Evolutionary conservation across 2,888 invertebrate genomes (phyloP).

Genomic region (Blera fallax): DNA sequence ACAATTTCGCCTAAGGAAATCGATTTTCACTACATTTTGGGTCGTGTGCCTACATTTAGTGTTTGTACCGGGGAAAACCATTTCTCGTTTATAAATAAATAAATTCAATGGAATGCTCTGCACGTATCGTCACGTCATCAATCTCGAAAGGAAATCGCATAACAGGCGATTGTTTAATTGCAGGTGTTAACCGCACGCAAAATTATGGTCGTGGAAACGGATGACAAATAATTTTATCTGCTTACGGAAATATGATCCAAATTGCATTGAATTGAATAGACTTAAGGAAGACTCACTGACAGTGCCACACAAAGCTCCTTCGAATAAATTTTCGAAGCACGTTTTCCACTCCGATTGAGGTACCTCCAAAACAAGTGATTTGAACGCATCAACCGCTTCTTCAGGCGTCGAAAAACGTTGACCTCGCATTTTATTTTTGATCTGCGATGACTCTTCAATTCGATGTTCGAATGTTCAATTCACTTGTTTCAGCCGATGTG

Average conservation of each 20-base stretch:
- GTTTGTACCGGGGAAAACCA: background rate
- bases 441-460: too few species aligned
- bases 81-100: background rate
- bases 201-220: constrained; percentile 1
- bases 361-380: background rate
- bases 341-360: constrained; percentile 6
- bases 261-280: too few species aligned
- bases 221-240: constrained; percentile 14
- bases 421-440: background rate
- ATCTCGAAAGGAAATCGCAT: constrained; percentile 18
- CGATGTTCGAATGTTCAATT: too few species aligned
- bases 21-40: constrained; percentile 15
- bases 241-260: background rate
- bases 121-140: background rate
- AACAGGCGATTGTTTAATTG: constrained; percentile 24
- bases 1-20: constrained; percentile 4
- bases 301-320: too few species aligned
- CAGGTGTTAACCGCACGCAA: constrained; percentile 36
- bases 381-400: background rate
- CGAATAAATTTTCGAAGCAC: too few species aligned
- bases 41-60: background rate
- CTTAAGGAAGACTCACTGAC: too few species aligned
- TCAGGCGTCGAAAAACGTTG: background rate
- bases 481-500: background rate
- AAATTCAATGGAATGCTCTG: background rate